Conservation (phyloP, 2,888 invertebrate genomes). For the Halictus ligatus region DNA sequence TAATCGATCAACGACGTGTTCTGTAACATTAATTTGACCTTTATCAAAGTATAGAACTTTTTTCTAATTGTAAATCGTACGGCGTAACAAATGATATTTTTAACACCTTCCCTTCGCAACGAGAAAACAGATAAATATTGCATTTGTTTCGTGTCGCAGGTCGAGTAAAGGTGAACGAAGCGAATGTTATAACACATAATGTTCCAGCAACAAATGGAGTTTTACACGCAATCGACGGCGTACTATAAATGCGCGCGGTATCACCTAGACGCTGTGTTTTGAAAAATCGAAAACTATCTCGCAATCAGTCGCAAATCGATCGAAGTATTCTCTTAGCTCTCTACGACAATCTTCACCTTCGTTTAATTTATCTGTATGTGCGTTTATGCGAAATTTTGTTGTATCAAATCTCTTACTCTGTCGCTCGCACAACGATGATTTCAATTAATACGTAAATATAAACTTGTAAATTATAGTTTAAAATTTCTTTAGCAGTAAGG, state of each 20-base stretch:
- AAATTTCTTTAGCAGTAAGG: not conserved
- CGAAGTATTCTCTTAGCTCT: not conserved
- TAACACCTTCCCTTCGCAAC: not conserved
- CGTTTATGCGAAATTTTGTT: not conserved
- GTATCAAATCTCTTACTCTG: not conserved
- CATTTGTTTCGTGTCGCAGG: conserved; percentile 85
- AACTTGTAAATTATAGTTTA: not conserved
- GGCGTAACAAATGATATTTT: not conserved
- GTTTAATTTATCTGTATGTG: not conserved
- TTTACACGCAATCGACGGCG: conserved; percentile 92
- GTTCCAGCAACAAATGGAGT: conserved; percentile 95
- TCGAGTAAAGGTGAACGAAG: conserved; percentile 93
- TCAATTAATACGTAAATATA: too few relatives aligned
- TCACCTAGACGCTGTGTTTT: not conserved
- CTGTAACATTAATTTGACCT: not conserved
- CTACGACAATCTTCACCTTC: not conserved
- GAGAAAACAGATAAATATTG: not conserved
- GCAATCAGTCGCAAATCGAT: conserved; percentile 4
- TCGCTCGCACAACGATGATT: not conserved
- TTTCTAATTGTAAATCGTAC: not conserved
- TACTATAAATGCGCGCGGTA: conserved; percentile 85
- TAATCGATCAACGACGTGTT: not conserved
- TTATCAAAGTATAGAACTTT: not conserved
- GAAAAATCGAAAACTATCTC: not conserved
- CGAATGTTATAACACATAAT: conserved; percentile 92